Evolutionary conservation across 2,888 invertebrate species (phyloP).

Genomic region (Cantharis nigra): DNA sequence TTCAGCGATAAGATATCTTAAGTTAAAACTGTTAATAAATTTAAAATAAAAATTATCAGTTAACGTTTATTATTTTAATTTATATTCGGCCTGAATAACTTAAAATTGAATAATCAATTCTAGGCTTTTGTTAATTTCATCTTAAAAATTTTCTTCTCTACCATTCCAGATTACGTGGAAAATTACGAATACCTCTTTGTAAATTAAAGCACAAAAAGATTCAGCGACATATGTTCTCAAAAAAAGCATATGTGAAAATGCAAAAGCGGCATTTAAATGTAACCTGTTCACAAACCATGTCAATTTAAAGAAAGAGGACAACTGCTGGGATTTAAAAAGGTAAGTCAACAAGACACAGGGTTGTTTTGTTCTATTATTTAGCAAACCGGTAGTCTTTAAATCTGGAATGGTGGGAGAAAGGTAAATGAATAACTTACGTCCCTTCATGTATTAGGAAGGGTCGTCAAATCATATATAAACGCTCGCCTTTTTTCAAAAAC

Average conservation of each 20-base stretch:
- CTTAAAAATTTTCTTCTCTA: too few relatives aligned
- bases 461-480: conserved; percentile 19
- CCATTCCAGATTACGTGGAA: background rate
- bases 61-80: background rate
- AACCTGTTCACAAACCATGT: conserved; percentile 25
- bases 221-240: background rate
- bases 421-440: conserved; percentile 1
- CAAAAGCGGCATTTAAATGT: conserved; percentile 4
- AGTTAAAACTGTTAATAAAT: background rate
- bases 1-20: background rate
- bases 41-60: background rate
- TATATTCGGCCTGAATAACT: background rate
- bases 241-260: background rate
- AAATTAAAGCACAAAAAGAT: background rate
- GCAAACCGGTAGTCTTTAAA: conserved; percentile 19
- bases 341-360: conserved; percentile 16
- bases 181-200: background rate
- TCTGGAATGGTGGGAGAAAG: conserved; percentile 22
- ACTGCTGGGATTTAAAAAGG: conserved; percentile 18
- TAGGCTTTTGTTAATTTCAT: background rate
- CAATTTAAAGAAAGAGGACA: conserved; percentile 21
- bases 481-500: conserved; percentile 18
- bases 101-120: background rate
- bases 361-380: conserved; percentile 27
- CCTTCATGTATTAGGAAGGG: conserved; percentile 6